Percentiles rank a stretch among this genome's conserved stretches.
phyloP scores from a whole-genome alignment of 2,888 invertebrate species.

The Boloria selene region DNA sequence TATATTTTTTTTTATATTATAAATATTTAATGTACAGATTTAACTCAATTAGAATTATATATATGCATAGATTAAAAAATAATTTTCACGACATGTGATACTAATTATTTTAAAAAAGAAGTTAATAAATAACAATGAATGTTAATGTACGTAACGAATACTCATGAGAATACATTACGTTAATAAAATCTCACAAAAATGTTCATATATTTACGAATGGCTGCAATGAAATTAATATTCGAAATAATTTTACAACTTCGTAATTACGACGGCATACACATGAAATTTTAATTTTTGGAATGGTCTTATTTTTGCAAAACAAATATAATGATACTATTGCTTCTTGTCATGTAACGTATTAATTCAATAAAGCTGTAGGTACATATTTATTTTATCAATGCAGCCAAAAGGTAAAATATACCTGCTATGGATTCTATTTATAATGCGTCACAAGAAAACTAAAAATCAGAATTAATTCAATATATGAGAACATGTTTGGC shows the following conservation, averaged over 20 bases:
- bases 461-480: no score
- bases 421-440: no score
- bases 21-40: no score
- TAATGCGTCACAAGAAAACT: no score
- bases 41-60: no score
- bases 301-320: background rate
- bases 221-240: conserved; percentile 32
- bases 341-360: no score
- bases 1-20: no score
- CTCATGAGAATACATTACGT: conserved; percentile 15
- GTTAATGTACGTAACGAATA: conserved; percentile 4
- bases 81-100: background rate
- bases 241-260: conserved; percentile 23
- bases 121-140: background rate
- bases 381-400: no score
- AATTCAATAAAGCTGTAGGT: no score
- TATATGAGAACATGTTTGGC: no score
- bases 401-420: no score
- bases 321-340: background rate
- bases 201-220: conserved; percentile 9
- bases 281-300: background rate
- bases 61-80: no score
- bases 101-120: background rate
- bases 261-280: conserved; percentile 2
- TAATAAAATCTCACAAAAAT: conserved; percentile 18